Percentiles rank a stretch among this genome's conserved stretches.
phyloP scores from a whole-genome alignment of 2,888 invertebrate genomes.

The Mythimna ferrago region DNA sequence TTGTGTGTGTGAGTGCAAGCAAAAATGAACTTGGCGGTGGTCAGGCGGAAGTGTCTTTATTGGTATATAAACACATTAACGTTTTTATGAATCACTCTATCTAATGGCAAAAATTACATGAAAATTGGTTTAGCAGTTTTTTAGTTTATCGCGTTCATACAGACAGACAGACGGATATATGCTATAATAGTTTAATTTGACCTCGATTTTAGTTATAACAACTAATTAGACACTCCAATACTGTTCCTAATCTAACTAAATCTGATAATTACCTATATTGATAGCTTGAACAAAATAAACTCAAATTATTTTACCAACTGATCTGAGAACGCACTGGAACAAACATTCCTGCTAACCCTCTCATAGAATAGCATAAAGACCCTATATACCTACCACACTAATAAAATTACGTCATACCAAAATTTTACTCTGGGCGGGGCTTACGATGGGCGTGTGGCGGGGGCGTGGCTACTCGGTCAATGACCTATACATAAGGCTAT shows the following conservation, averaged over 20 bases:
- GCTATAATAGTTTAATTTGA: too few species aligned
- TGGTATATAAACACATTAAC: too few species aligned
- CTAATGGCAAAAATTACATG: too few species aligned
- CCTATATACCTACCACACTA: constrained; percentile 14
- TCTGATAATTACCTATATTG: not conserved
- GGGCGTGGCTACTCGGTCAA: constrained; percentile 83
- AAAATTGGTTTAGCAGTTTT: too few species aligned
- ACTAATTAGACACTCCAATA: too few species aligned
- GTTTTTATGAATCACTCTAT: too few species aligned
- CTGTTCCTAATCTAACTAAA: not conserved
- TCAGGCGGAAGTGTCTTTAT: too few species aligned
- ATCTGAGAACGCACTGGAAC: accelerated
- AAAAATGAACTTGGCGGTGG: too few species aligned
- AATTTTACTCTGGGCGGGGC: constrained; percentile 79
- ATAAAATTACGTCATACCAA: constrained; percentile 67
- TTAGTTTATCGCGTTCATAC: too few species aligned
- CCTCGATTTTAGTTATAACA: too few species aligned
- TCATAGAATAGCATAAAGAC: constrained; percentile 15
- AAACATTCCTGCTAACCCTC: constrained; percentile 3
- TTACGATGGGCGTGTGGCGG: constrained; percentile 74
- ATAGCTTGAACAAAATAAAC: not conserved
- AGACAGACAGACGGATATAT: too few species aligned
- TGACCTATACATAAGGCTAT: constrained; percentile 73
- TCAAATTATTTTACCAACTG: accelerated
- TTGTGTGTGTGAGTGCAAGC: too few species aligned